phyloP scores from a whole-genome alignment of 1,140 invertebrate species.

The Drosophila kurseongensis region DNA sequence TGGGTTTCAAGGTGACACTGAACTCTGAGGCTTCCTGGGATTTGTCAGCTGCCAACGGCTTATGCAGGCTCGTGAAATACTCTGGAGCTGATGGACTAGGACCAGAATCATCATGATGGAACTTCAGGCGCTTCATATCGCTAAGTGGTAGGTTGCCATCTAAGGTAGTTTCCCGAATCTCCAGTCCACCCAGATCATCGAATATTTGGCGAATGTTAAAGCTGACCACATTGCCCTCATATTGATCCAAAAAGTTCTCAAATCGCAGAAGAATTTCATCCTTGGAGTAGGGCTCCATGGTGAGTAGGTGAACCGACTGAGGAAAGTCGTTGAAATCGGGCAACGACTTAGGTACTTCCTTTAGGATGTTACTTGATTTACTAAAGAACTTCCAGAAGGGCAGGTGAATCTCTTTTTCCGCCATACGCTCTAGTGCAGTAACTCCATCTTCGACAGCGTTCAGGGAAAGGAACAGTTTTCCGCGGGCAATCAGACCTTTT shows the following conservation, averaged over 20 bases:
- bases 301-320: conserved; percentile 92
- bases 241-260: conserved; percentile 94
- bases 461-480: conserved; percentile 88
- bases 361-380: conserved; percentile 68
- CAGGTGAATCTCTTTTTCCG: conserved; percentile 65
- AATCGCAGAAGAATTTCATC: conserved; percentile 90
- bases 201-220: conserved; percentile 69
- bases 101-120: conserved; percentile 56
- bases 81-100: conserved; percentile 7
- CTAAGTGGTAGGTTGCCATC: conserved; percentile 66
- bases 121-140: conserved; percentile 70
- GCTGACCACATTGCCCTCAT: conserved; percentile 87
- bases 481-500: conserved; percentile 92
- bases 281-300: conserved; percentile 93
- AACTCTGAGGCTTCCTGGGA: conserved; percentile 52
- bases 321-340: conserved; percentile 84
- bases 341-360: conserved; percentile 31
- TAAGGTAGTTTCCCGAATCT: conserved; percentile 72
- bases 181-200: conserved; percentile 36
- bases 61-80: conserved; percentile 30
- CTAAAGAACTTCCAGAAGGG: conserved; percentile 80
- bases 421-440: conserved; percentile 40
- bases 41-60: conserved; percentile 29
- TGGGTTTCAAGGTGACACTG: conserved; percentile 61
- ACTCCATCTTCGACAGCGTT: conserved; percentile 76